Evolutionary conservation across 2,797 vertebrate genomes (phyloP), one percentile per base, ranked within the genome.

Genomic region (Acanthurus lineatus): DNA sequence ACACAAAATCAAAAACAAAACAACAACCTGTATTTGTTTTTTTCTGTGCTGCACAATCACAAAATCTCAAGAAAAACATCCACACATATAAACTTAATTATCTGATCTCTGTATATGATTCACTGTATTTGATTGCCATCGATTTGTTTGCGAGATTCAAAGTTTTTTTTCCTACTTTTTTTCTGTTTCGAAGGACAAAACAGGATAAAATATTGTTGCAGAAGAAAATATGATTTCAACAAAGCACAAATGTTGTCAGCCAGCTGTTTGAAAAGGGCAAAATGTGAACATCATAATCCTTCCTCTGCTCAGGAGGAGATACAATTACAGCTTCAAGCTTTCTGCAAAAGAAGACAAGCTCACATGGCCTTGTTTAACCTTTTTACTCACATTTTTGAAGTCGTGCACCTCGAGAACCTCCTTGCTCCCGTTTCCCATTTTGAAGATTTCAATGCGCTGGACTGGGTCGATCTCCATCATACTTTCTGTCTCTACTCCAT

Each of bases 401-500:
- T 99, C 97, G 0, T 98, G 97, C 69, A 99, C 96, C 93, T 99
- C 98, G 67, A 98, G 89, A 53, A 98, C 96, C 77, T 98, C 97
- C 25, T 97, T 93, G 0, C 94, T 97, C 71, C 96, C 96, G 0
- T 98, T 98, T 83, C 97, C 96, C 0, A 95, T 97, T 86, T 93
- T 93, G 91, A 99, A 97, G 85, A 97, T 97, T 93, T 99, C 97
- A 0, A 96, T 93, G 80, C 85, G 95, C 76, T 93, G 92, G 56
- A 86, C 72, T 0, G 97, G 95, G 92, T 99, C 96, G 0, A 99
- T 99, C 95, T 98, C 96, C 97, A 99, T 95, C 83, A 96, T 58
- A 25, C 98, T 96, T 54, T 97, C 96, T 67, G 94, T 97, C 93
- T 97, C 96, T 44, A 97, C 89, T 0, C 97, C 96, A 0, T 97